Base-by-base conservation (phyloP, 2,797 vertebrate genomes). In the Amblyraja radiata region DNA sequence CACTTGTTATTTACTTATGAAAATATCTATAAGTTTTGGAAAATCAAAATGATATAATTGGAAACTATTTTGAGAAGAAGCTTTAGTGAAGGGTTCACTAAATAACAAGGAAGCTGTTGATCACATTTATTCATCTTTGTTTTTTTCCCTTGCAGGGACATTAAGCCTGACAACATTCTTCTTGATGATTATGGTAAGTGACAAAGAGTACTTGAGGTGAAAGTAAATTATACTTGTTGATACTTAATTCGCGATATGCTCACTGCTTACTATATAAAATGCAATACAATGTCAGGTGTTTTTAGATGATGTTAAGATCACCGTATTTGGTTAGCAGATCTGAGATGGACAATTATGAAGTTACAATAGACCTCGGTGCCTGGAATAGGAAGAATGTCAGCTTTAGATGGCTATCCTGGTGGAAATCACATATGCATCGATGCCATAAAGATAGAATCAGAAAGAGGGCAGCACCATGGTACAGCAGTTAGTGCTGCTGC, bases 111-210 rank as follows among this genome's bases (percentile, higher is more conserved):
- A 92, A 73, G 28, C 68, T 79, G 79, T 39, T 93, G 90, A 94
- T 93, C 28, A 77, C 74, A 90, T n/a, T 58, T 39, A 93, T 93
- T 93, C 28, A 28, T 61, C n/a, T 46, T 61, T 93, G 77, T 94
- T 94, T 96, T 93, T 94, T 94, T 93, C 94, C 21, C 71, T 95
- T 96, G 93, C 95, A 99, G 99, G 95, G 99, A 99, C 95, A 98
- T 99, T 96, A 99, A 99, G 94, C 99, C 99, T 68, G 99, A 99
- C 96, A 99, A 99, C 95, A 98, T 99, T 95, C 96, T 99, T 21
- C 97, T 99, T 96, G 98, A 99, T 91, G 99, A 99, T 94, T 97
- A 97, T 0, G 98, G 98, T 99, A 95, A 98, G 98, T 95, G 14
- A 71, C 71, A 92, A 92, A 54, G 14, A 54, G 73, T 92, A 68